Evolutionary conservation across 2,113 vertebrate genomes (phyloP), one percentile per base, ranked within the genome.

Genomic region (Pantherophis guttatus): DNA sequence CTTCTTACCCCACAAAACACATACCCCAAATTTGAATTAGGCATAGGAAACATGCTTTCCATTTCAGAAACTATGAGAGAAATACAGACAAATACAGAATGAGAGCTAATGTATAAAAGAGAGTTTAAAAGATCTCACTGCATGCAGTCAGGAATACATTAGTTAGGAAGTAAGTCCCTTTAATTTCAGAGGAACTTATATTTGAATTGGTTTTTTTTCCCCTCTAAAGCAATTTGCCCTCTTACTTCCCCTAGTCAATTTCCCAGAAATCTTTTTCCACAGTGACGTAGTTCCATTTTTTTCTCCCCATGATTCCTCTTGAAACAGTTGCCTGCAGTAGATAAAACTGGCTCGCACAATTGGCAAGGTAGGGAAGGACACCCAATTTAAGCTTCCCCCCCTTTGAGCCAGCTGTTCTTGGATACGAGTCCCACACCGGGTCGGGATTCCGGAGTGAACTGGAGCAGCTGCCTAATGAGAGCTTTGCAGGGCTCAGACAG

Each of bases 391-490:
- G 52, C n/a, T 23, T 57, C 90, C n/a, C 52, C 90, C 15, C 52
- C 91, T 39, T 75, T 97, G 89, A 98, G 94, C 98, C 98, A 98
- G 75, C 89, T 91, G 89, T 98, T 97, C 95, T 98, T 97, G 87
- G 96, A 94, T 24, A 98, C 95, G 55, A 97, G 97, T 0, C 96
- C 96, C 0, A 95, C 96, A 0, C 96, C 88, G 0, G 97, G 98
- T 59, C 97, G 94, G 33, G 92, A 93, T 0, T 96, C 95, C 0
- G 97, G 97, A 93, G 50, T 95, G 95, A 96, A 98, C 92, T 96
- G 98, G 81, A 98, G 96, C 91, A 98, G 91, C 52, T 97, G 96
- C 6, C 94, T 11, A 2, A 98, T 97, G 48, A 98, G 96, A 44
- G 94, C 59, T 29, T 93, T 96, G 94, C 97, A 98, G 75, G 97